Conservation (phyloP, 2,113 vertebrate genomes). For the Cercocebus atys region DNA sequence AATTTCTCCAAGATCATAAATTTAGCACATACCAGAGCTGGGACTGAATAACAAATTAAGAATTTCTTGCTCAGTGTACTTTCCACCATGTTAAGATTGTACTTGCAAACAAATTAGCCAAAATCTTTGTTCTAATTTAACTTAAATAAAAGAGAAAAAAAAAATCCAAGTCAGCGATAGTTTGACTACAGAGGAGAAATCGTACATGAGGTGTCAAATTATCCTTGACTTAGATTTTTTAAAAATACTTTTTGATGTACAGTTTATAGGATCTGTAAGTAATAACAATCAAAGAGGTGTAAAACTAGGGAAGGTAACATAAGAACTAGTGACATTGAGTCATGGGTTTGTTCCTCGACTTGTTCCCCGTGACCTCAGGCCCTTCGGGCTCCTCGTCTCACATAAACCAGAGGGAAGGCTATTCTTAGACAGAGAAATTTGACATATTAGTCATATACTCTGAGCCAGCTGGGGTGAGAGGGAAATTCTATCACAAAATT, state of each 20-base stretch:
- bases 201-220: not conserved
- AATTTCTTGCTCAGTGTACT: not conserved
- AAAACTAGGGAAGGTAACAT: not conserved
- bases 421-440: not conserved
- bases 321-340: not conserved
- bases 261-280: not conserved
- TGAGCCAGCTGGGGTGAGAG: not conserved
- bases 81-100: not conserved
- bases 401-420: not conserved
- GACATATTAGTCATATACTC: not conserved
- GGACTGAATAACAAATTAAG: not conserved
- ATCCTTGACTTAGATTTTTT: too few species aligned
- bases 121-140: not conserved
- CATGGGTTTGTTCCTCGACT: not conserved
- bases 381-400: not conserved
- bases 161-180: not conserved
- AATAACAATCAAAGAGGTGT: not conserved
- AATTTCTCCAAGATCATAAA: not conserved
- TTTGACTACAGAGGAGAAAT: not conserved
- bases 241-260: too few species aligned
- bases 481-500: not conserved
- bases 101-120: not conserved
- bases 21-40: not conserved
- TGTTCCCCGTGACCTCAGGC: not conserved
- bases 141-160: not conserved